Evolutionary conservation across 2,888 invertebrate species (phyloP).

Genomic region (Scotopteryx bipunctaria): DNA sequence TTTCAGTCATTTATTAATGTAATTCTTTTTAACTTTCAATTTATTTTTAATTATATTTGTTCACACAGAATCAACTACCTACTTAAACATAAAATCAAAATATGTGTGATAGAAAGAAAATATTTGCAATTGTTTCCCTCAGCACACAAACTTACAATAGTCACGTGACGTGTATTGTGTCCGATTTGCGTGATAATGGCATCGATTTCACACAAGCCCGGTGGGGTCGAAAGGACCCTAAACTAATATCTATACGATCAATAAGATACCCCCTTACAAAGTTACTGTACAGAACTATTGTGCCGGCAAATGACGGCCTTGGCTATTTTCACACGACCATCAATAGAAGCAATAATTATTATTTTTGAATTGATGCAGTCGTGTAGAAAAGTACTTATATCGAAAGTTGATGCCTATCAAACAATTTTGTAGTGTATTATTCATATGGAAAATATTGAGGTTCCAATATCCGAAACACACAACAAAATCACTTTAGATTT

Average conservation of each 20-base stretch:
- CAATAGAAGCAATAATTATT: constrained; percentile 30
- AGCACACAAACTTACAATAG: constrained; percentile 25
- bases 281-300: constrained; percentile 50
- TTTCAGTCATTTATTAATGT: background rate
- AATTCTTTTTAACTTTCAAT: background rate
- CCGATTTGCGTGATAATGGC: constrained; percentile 57
- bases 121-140: constrained; percentile 42
- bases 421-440: too few species aligned
- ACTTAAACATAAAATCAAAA: constrained; percentile 3
- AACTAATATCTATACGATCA: constrained; percentile 53
- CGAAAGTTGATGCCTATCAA: too few species aligned
- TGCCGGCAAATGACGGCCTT: constrained; percentile 43
- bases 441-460: too few species aligned
- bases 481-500: too few species aligned
- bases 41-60: constrained; percentile 13
- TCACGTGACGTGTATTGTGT: constrained; percentile 41
- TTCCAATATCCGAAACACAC: too few species aligned
- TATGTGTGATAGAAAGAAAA: constrained; percentile 32
- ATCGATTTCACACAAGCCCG: constrained; percentile 65
- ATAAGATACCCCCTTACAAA: constrained; percentile 49
- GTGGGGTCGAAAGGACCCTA: constrained; percentile 44
- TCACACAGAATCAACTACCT: background rate
- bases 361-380: constrained; percentile 21
- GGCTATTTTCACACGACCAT: constrained; percentile 50
- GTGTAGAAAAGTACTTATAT: constrained; percentile 2